Conservation (phyloP, 1,140 invertebrate genomes). For the Elysia chlorotica region DNA sequence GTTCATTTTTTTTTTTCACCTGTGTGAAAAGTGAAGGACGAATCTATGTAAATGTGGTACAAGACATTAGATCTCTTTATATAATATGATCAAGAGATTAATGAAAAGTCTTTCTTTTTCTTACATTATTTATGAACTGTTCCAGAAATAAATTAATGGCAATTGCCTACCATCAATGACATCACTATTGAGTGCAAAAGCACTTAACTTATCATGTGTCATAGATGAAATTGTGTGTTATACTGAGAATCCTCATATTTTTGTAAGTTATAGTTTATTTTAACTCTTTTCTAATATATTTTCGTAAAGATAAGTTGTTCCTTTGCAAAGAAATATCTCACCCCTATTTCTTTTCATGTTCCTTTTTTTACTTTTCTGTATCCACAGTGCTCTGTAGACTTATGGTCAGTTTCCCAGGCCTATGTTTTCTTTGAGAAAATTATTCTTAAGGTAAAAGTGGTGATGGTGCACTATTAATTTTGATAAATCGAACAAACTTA, state of each 20-base stretch:
- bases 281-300: too few species aligned
- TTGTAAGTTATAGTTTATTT: too few species aligned
- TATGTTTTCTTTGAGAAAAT: conserved; percentile 98
- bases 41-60: neutral
- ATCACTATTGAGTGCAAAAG: neutral
- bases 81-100: neutral
- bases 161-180: neutral
- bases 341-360: too few species aligned
- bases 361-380: neutral
- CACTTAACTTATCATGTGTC: neutral
- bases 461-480: too few species aligned
- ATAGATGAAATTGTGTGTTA: neutral
- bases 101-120: neutral
- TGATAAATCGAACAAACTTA: too few species aligned
- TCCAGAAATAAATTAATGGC: neutral
- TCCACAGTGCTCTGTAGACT: conserved; percentile 75
- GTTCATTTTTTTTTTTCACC: neutral
- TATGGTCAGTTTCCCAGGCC: conserved; percentile 91
- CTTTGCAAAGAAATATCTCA: too few species aligned
- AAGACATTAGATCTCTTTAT: neutral
- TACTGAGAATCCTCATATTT: neutral
- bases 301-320: too few species aligned
- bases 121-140: neutral
- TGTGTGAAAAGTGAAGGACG: neutral
- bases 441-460: conserved; percentile 83